Conservation (phyloP, 64 coral and sea anemone species). For the Stichodactyla helianthus region DNA sequence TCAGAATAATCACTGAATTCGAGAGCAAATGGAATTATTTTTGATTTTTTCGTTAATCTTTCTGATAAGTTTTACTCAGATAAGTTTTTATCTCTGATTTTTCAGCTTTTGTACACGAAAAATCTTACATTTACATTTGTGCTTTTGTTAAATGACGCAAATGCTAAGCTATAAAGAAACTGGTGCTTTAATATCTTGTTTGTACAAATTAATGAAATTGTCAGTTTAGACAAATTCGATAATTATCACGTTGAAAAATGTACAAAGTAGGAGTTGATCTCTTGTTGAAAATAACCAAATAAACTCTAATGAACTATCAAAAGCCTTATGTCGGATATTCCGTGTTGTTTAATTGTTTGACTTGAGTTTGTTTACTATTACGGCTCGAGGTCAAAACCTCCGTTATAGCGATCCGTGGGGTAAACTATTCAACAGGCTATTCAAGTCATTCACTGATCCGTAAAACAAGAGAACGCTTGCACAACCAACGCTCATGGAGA, state of each 20-base stretch:
- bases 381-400: slow-evolving; percentile 19
- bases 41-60: background rate
- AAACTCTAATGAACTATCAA: background rate
- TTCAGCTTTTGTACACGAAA: background rate
- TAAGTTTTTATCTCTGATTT: background rate
- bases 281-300: background rate
- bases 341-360: slow-evolving; percentile 23
- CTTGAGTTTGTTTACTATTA: slow-evolving; percentile 2
- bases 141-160: background rate
- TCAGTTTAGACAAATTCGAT: background rate
- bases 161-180: background rate
- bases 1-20: background rate
- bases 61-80: background rate
- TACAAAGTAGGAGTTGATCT: background rate
- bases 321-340: background rate
- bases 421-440: slow-evolving; percentile 15
- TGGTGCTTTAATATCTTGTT: background rate
- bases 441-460: background rate
- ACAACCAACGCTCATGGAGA: background rate
- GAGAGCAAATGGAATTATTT: background rate
- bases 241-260: background rate
- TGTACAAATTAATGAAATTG: slow-evolving; percentile 11
- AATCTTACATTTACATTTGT: background rate
- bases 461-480: background rate
- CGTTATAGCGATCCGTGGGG: slow-evolving; percentile 20